phyloP scores from a whole-genome alignment of 2,113 vertebrate species.

The Bubo scandiacus region DNA sequence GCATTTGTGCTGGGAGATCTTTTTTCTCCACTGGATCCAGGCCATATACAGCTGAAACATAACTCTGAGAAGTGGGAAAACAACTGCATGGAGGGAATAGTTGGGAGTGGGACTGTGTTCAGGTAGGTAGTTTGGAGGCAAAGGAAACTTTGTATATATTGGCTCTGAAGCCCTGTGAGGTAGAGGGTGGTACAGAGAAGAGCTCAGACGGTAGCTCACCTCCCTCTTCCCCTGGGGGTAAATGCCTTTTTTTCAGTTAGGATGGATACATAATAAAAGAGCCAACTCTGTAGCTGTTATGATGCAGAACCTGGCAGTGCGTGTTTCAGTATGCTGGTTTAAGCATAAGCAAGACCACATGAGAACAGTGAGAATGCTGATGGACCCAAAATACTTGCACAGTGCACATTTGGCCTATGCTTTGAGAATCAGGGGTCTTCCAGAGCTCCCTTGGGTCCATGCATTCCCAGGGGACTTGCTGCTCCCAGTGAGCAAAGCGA shows the following conservation, averaged over 20 bases:
- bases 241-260: conserved; percentile 62
- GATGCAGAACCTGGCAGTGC: conserved; percentile 49
- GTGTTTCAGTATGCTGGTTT: conserved; percentile 57
- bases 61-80: conserved; percentile 7
- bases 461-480: not conserved
- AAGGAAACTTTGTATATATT: conserved; percentile 55
- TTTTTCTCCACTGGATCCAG: not conserved
- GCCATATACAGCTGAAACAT: not conserved
- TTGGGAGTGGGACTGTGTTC: conserved; percentile 17
- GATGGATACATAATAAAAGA: conserved; percentile 54
- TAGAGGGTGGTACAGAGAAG: conserved; percentile 59
- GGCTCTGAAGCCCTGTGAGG: conserved; percentile 54
- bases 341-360: conserved; percentile 55
- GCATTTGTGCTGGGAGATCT: not conserved
- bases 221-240: conserved; percentile 27
- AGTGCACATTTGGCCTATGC: not conserved
- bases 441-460: not conserved
- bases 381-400: conserved; percentile 4
- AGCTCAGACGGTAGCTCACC: conserved; percentile 60
- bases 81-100: conserved; percentile 9
- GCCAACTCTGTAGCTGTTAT: conserved; percentile 27
- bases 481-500: not conserved
- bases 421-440: not conserved
- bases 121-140: conserved; percentile 56
- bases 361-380: conserved; percentile 35